These are phyloP conservation scores for Procambarus virginalis DNA, from an alignment of 1,140 invertebrate species.

Conservation along the genomic window DNA sequence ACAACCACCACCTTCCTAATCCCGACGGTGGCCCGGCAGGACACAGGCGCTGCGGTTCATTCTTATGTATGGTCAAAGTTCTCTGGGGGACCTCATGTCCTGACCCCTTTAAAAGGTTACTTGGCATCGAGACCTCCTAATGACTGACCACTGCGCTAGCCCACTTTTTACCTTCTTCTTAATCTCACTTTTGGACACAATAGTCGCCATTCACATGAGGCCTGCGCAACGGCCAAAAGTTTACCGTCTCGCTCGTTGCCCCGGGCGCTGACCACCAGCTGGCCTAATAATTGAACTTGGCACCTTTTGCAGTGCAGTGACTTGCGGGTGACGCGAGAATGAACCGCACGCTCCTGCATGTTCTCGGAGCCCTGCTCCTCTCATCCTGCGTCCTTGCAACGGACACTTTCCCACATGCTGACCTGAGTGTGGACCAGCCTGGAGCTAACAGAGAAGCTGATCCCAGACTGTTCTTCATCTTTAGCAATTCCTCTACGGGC, in stretches of 20 bases:
- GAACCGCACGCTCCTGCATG: slow-evolving; percentile 70
- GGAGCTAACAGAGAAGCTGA: slow-evolving; percentile 60
- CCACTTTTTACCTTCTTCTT: slow-evolving; percentile 33
- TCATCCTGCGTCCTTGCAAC: slow-evolving; percentile 68
- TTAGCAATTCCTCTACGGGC: slow-evolving; percentile 66
- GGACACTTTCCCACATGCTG: slow-evolving; percentile 63
- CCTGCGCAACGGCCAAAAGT: slow-evolving; percentile 13
- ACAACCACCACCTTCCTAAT: slow-evolving; percentile 42
- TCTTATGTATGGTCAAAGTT: slow-evolving; percentile 63
- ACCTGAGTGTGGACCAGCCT: slow-evolving; percentile 55
- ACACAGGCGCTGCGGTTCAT: slow-evolving; percentile 68
- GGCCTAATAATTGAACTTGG: slow-evolving; percentile 42
- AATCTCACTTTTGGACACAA: slow-evolving; percentile 66
- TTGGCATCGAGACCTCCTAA: slow-evolving; percentile 29
- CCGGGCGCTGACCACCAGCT: slow-evolving; percentile 32
- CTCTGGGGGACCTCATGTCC: slow-evolving; percentile 38
- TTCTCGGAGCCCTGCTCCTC: slow-evolving; percentile 69
- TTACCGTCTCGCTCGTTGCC: slow-evolving; percentile 25
- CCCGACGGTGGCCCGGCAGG: slow-evolving; percentile 61
- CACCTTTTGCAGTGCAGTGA: slow-evolving; percentile 67
- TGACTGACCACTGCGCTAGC: slow-evolving; percentile 43
- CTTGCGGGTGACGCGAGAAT: slow-evolving; percentile 69
- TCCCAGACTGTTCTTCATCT: slow-evolving; percentile 68
- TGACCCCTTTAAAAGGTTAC: slow-evolving; percentile 14
- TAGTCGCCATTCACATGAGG: slow-evolving; percentile 57